These are phyloP conservation scores for Apis florea DNA, from an alignment of 1,140 invertebrate species.

Conservation along the genomic window DNA sequence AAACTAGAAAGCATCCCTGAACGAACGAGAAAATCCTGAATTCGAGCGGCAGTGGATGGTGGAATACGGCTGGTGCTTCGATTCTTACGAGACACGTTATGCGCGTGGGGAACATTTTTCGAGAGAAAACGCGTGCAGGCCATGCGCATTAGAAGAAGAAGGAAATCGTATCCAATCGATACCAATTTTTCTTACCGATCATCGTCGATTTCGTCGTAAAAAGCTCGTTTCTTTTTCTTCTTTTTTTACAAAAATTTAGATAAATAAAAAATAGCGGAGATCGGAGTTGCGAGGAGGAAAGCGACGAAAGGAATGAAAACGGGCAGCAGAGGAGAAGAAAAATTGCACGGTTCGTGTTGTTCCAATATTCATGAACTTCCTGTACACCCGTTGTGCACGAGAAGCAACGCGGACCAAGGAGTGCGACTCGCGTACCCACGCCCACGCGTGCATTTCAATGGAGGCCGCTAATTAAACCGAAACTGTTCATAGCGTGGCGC, in stretches of 20 bases:
- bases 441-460: constrained; percentile 48
- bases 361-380: constrained; percentile 23
- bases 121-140: no score
- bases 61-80: no score
- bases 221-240: no score
- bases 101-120: no score
- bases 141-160: no score
- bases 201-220: no score
- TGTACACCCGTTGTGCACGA: constrained; percentile 8
- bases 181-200: no score
- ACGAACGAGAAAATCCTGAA: not conserved
- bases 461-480: constrained; percentile 51
- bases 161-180: no score
- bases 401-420: not conserved
- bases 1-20: not conserved
- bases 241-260: not conserved
- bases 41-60: not conserved
- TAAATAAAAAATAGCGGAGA: not conserved
- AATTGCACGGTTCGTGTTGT: constrained; percentile 8
- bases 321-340: not conserved
- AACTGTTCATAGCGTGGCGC: constrained; percentile 37
- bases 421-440: constrained; percentile 39
- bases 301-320: not conserved
- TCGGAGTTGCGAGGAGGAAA: no score
- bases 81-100: no score